These are phyloP conservation scores for Pseudomyrmex cubaensis DNA, from an alignment of 1,140 invertebrate genomes.

Conservation along the genomic window DNA sequence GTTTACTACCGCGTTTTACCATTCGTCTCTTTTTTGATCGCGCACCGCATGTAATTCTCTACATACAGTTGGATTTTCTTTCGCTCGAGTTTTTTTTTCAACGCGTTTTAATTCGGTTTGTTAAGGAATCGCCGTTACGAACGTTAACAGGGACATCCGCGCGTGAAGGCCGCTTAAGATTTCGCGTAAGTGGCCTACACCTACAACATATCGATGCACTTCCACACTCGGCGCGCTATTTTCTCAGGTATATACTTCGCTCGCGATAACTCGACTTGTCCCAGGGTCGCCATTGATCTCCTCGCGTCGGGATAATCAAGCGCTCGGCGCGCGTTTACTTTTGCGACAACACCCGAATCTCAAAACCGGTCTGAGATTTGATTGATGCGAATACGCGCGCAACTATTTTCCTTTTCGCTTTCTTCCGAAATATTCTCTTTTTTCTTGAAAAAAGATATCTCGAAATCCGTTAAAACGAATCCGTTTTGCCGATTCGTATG, in stretches of 20 bases:
- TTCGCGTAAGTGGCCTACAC: conserved; percentile 19
- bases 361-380: too few relatives aligned
- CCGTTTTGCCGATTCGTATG: background rate
- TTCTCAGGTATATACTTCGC: conserved; percentile 31
- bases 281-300: conserved; percentile 45
- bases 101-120: background rate
- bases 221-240: conserved; percentile 34
- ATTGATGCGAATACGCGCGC: too few relatives aligned
- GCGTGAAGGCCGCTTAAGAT: conserved; percentile 29
- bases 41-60: background rate
- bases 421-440: background rate
- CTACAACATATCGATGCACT: conserved; percentile 35
- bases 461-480: background rate
- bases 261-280: conserved; percentile 42
- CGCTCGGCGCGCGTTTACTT: conserved; percentile 24
- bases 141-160: background rate
- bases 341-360: background rate
- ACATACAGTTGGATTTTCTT: background rate
- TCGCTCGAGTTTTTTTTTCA: background rate
- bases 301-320: conserved; percentile 23
- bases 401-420: background rate
- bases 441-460: background rate
- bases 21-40: background rate
- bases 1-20: background rate
- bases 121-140: background rate